These are phyloP conservation scores for Clarias laeviceps DNA, from an alignment of 2,797 vertebrate species.

Conservation along the genomic window DNA sequence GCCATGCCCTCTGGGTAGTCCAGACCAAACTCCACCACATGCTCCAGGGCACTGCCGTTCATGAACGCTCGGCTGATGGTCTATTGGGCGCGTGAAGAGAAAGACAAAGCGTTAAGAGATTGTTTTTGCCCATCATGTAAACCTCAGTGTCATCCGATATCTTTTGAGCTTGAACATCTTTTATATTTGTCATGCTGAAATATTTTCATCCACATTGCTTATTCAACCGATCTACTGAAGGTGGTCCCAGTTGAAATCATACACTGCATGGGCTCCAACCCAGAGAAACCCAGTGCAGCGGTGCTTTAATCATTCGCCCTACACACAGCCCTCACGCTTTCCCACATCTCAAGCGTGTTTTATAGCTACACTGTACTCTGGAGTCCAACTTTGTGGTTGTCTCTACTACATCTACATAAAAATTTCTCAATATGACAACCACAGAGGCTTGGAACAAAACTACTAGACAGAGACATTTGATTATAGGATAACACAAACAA, in stretches of 20 bases:
- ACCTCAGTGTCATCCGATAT: neutral
- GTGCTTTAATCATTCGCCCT: neutral
- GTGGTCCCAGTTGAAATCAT: neutral
- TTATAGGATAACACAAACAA: neutral
- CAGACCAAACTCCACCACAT: conserved; percentile 93
- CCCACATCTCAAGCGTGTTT: neutral
- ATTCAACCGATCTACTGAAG: neutral
- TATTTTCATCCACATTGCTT: neutral
- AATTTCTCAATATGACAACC: neutral
- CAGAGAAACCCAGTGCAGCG: neutral
- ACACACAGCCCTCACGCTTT: neutral
- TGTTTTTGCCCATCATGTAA: neutral
- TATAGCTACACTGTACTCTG: neutral
- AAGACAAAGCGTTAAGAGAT: neutral
- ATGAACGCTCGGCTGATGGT: conserved; percentile 97
- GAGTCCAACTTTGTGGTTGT: neutral
- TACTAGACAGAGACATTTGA: neutral
- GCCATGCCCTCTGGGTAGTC: conserved; percentile 98
- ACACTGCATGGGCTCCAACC: neutral
- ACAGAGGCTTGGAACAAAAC: neutral
- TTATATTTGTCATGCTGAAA: no score
- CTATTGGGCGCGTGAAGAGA: conserved; percentile 64
- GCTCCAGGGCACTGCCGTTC: conserved; percentile 94
- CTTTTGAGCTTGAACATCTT: neutral
- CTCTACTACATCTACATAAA: neutral